phyloP scores from a whole-genome alignment of 2,888 invertebrate genomes.

The Danaus chrysippus region DNA sequence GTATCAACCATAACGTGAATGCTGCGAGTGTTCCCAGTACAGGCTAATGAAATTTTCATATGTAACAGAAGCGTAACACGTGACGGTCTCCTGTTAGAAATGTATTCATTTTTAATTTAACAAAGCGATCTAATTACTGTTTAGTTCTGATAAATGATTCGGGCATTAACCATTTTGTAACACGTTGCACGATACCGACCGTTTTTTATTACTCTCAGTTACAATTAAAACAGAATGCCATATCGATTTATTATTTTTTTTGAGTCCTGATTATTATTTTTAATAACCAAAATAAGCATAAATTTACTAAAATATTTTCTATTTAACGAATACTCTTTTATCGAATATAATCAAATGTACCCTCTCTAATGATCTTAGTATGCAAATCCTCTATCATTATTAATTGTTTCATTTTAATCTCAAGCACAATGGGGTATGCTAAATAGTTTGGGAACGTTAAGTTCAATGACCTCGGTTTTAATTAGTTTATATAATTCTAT shows the following conservation, averaged over 20 bases:
- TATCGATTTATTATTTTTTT: too few relatives aligned
- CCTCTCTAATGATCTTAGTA: constrained; percentile 48
- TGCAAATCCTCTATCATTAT: constrained; percentile 47
- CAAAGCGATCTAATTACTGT: constrained; percentile 10
- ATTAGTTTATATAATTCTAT: background rate
- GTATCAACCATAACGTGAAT: constrained; percentile 31
- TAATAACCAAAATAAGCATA: too few relatives aligned
- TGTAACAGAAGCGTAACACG: constrained; percentile 37
- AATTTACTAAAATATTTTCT: too few relatives aligned
- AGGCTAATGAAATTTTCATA: constrained; percentile 66
- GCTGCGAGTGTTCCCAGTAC: constrained; percentile 24
- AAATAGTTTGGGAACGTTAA: constrained; percentile 28
- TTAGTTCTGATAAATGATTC: constrained; percentile 14
- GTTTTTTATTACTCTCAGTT: too few relatives aligned
- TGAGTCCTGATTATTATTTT: too few relatives aligned
- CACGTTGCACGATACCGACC: background rate
- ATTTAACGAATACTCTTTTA: constrained; percentile 8
- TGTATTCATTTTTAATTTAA: constrained; percentile 21
- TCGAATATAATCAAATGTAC: constrained; percentile 20
- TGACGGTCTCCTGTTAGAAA: constrained; percentile 17
- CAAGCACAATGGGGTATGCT: constrained; percentile 36
- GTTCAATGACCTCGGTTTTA: constrained; percentile 14
- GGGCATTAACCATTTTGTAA: constrained; percentile 2
- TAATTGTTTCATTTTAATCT: constrained; percentile 53
- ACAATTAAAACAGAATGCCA: too few relatives aligned